Percentiles rank a stretch among this genome's conserved stretches.
Evolutionary conservation across 2,113 vertebrate genomes (phyloP).

Genomic region (Setophaga kirtlandii): DNA sequence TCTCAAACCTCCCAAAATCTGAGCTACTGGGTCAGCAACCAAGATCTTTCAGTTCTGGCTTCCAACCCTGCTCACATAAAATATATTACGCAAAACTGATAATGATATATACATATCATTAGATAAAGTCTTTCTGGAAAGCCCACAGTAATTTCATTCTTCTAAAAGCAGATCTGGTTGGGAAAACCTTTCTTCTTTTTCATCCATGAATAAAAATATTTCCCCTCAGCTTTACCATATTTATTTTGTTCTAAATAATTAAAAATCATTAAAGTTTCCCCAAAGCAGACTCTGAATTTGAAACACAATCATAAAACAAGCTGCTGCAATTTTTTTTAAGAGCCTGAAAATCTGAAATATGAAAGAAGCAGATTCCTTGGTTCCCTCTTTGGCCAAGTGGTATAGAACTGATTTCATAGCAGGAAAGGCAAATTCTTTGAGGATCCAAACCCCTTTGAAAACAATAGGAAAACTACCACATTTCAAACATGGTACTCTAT

Average conservation of each 20-base stretch:
- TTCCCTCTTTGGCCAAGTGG: not conserved
- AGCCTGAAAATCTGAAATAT: not conserved
- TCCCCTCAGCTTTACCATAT: accelerated
- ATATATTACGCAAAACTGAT: not conserved
- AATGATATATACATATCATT: not conserved
- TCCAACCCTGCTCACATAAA: not conserved
- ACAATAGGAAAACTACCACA: not conserved
- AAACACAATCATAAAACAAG: not conserved
- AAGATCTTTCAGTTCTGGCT: not conserved
- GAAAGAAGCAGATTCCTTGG: not conserved
- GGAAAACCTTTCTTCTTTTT: not conserved
- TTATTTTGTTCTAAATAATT: not conserved
- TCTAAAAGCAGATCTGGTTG: not conserved
- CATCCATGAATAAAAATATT: not conserved
- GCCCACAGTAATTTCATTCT: not conserved
- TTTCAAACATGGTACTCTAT: not conserved
- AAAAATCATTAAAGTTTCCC: not conserved
- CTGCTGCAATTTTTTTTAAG: not conserved
- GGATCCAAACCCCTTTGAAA: not conserved
- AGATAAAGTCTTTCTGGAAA: not conserved
- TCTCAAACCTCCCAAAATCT: not conserved
- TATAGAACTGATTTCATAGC: not conserved
- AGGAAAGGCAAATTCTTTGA: not conserved
- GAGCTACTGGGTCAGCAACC: not conserved
- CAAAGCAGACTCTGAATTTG: not conserved